phyloP scores from a whole-genome alignment of 2,797 vertebrate species.

The Numenius phaeopus region DNA sequence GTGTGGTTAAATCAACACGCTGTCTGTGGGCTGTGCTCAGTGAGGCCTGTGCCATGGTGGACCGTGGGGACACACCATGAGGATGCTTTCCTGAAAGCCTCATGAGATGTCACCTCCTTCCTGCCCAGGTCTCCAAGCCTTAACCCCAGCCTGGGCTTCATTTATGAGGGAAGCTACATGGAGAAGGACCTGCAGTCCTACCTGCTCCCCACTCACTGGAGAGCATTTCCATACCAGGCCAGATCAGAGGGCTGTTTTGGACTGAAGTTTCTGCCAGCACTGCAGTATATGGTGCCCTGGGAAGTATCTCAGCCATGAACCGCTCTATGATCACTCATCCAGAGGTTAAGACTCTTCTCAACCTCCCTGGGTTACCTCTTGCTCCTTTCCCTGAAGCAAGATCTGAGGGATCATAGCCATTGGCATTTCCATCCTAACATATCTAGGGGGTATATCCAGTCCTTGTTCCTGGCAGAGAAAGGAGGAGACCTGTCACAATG shows the following conservation, averaged over 20 bases:
- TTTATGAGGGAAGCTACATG: neutral
- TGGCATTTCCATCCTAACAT: neutral
- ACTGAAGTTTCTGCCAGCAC: accelerated
- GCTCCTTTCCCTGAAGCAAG: neutral
- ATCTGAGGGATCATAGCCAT: neutral
- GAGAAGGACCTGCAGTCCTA: neutral
- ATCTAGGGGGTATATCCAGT: neutral
- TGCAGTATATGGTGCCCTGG: neutral
- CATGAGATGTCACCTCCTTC: neutral
- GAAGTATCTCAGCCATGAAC: neutral
- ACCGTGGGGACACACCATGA: neutral
- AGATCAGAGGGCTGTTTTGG: neutral
- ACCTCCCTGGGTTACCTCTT: neutral
- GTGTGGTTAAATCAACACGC: neutral
- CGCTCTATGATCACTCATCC: neutral
- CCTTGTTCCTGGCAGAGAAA: neutral
- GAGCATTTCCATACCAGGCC: neutral
- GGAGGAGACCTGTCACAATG: accelerated
- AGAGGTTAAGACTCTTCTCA: neutral
- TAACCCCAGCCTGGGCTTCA: neutral
- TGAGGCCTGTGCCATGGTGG: neutral
- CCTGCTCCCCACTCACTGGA: neutral
- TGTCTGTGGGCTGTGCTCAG: neutral
- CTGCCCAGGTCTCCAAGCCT: neutral
- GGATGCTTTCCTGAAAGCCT: neutral